Base-by-base conservation (phyloP, 2,797 vertebrate genomes). In the Coregonus sp. region DNA sequence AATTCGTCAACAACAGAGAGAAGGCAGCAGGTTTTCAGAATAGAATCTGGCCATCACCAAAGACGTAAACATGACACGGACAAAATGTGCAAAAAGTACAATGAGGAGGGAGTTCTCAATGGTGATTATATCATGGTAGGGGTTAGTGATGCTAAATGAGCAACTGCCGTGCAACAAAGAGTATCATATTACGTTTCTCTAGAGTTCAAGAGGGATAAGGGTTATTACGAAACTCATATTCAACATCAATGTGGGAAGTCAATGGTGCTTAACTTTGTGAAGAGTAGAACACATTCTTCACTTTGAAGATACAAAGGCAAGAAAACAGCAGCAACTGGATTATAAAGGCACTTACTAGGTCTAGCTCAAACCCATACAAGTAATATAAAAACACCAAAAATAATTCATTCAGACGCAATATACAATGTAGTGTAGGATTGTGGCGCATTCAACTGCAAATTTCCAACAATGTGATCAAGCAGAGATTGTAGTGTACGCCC, bases 51-150 rank as follows among this genome's bases (percentile, higher is more conserved):
- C 76, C 77, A 66, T 81, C 79, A 81, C 81, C 84, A 74, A 82
- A 82, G 80, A 83, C 84, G 89, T 93, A 92, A 94, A 93, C 91
- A 90, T 89, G 66, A 80, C 81, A 79, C 82, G 69, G 73, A 89
- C 81, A 72, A 91, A 93, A 92, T 94, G 94, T 95, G 94, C 94
- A 95, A 94, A 94, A 92, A 91, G 91, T 90, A 93, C 89, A 90
- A 82, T 88, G 74, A 56, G 81, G 75, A 12, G 84, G 56, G 73
- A 79, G 76, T 54, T 66, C 70, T 67, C 29, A 9, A 63, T 12
- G 20, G 59, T 11, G 16, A 31, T 68, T 68, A 29, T 68, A 76
- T 50, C 66, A 50, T 65, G 35, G n/a, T 6, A 67, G 9, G 6
- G 25, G 75, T 47, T 75, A 70, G 68, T 75, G 73, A 81, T 5